Evolutionary conservation across 2,888 invertebrate species (phyloP), one percentile per base, ranked within the genome.

Genomic region (Amorpha juglandis): DNA sequence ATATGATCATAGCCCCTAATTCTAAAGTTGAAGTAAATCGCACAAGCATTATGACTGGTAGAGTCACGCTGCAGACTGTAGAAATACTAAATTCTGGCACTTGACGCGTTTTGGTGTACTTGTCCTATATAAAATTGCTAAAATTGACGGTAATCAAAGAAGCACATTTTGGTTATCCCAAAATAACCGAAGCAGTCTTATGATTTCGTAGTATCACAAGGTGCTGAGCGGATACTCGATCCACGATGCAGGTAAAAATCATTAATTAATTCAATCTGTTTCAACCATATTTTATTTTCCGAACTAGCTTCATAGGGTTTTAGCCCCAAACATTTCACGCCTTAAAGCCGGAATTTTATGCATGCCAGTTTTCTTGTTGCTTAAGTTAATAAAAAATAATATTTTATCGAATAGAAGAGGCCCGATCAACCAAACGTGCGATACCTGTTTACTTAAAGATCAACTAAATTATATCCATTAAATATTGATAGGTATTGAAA

Each of bases 401-500:
- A 58, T 16, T 6, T 50, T 9, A 11, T 50, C 6, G 16, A 58
- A 42, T 19, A 42, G 12, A 58, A 58, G 58, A 58, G 42, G 58
- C 58, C 58, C 58, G 19, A 12, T 16, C 11, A 45, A 47, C 45
- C 33, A 16, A 47, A 64, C 35, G 35, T n/a, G 4, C 27, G 11
- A 45, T 55, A 55, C 55, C 19, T 19, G 42, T 55, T 64, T n/a
- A 47, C 45, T 33, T 45, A 64, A 58, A 35, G 64, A 58, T 65
- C 64, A 55, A 38, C 47, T 48, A 45, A 19, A 62, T 27, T 1
- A 27, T 50, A 51, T 62, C 62, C 9, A 51, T 62, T 62, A 42
- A 65, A 65, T 65, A 62, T 51, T 51, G 51, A 67, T 42, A 45
- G 48, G 55, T 42, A 52, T 58, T 50, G 19, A 65, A 65, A 50